A percentile compares a stretch with the other conserved stretches of the same genome.
phyloP scores from a whole-genome alignment of 2,113 vertebrate species.

The Monopterus albus region DNA sequence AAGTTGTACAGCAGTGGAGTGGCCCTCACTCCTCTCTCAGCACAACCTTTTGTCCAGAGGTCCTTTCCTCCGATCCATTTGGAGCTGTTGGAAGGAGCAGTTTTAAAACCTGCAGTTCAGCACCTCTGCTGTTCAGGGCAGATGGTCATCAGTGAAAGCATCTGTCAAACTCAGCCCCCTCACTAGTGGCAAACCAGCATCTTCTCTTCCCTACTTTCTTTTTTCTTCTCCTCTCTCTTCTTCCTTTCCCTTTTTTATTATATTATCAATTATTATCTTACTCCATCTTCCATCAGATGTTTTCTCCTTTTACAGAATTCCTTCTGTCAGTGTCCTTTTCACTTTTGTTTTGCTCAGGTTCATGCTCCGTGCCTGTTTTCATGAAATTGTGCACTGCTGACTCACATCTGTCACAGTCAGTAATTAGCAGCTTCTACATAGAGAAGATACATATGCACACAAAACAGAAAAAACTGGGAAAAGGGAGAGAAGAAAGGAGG shows the following conservation, averaged over 20 bases:
- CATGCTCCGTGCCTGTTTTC: constrained; percentile 23
- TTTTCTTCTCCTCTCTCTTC: constrained; percentile 21
- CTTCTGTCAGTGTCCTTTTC: not conserved
- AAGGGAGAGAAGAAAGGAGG: not conserved
- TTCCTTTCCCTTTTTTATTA: not conserved
- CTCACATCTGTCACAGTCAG: constrained; percentile 43
- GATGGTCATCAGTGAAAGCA: constrained; percentile 83
- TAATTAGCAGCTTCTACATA: constrained; percentile 24
- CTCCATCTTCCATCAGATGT: not conserved
- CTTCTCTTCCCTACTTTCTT: constrained; percentile 47
- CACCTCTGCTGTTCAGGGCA: constrained; percentile 84
- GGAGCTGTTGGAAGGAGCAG: constrained; percentile 79
- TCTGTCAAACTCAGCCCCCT: constrained; percentile 83
- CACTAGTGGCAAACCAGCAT: constrained; percentile 60
- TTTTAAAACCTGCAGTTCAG: constrained; percentile 82
- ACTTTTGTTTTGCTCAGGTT: constrained; percentile 16
- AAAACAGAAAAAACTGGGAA: not conserved
- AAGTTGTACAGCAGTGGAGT: constrained; percentile 88
- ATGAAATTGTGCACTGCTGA: constrained; percentile 29
- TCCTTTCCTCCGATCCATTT: constrained; percentile 83
- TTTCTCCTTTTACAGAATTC: not conserved
- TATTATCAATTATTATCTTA: constrained; percentile 10
- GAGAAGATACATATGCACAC: constrained; percentile 3
- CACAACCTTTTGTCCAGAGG: constrained; percentile 89
- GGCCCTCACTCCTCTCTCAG: constrained; percentile 83